Base-by-base conservation (phyloP, 2,797 vertebrate genomes). In the Pterois miles region DNA sequence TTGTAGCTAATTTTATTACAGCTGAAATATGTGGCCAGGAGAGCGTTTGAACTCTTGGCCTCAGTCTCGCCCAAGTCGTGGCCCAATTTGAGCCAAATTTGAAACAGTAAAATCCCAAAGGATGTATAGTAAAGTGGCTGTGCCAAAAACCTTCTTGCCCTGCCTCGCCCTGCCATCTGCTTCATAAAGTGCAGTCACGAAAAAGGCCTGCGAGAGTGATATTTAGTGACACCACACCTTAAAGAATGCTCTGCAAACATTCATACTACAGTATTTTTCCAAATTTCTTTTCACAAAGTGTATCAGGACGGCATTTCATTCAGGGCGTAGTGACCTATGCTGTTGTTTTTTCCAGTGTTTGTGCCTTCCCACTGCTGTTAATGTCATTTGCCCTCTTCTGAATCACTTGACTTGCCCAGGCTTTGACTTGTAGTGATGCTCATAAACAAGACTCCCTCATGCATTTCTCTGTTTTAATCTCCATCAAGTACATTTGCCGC, bases 151-250 rank as follows among this genome's bases (percentile, higher is more conserved):
- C 80, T 73, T 63, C 74, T 74, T 76, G 82, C 74, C 40, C 67
- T 74, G 83, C 86, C 86, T 89, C 79, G 65, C 89, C 88, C 85
- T 85, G 86, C 91, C 91, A 93, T 93, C 92, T 93, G 92, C 82
- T 90, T 89, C 78, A 83, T 86, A 83, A 91, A 90, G 76, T 85
- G 74, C 36, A 74, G 80, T 90, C 90, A 93, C 69, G 71, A 84
- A 75, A 48, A 83, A 78, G 71, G 83, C 64, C 85, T 77, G 73
- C 11, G 14, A 86, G 78, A 74, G 74, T 48, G 59, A 83, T 76
- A 86, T 86, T 83, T 86, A 81, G 86, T 66, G 81, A 63, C 83
- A 72, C 79, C 84, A 56, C 77, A 89, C 86, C 90, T 93, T 79
- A 46, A 87, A 88, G 78, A 77, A 43, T 54, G 52, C 48, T 84